These are phyloP conservation scores for Heterodera carotae DNA, from an alignment of 1,140 invertebrate genomes.

Conservation along the genomic window DNA sequence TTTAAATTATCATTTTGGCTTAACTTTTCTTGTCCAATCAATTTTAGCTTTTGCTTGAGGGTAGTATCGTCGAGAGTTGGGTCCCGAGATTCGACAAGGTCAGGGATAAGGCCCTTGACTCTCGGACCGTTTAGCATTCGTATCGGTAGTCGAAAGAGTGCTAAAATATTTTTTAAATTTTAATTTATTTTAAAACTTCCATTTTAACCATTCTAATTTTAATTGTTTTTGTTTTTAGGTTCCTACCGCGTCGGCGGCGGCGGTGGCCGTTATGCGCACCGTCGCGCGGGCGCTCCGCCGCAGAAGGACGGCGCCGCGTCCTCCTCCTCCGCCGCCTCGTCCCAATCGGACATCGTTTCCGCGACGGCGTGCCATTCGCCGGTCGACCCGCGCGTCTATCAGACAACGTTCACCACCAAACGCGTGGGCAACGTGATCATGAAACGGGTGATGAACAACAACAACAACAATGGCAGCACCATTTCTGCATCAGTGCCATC, in stretches of 20 bases:
- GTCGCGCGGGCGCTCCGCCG: conserved; percentile 61
- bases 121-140: too few species aligned
- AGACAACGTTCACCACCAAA: conserved; percentile 65
- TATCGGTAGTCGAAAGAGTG: too few species aligned
- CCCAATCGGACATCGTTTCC: conserved; percentile 29
- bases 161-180: too few species aligned
- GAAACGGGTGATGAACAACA: conserved; percentile 46
- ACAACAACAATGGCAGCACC: not conserved
- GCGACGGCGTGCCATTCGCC: conserved; percentile 27
- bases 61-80: too few species aligned
- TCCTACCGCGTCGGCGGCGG: conserved; percentile 54
- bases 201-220: too few species aligned
- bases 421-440: conserved; percentile 59
- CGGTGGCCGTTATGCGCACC: conserved; percentile 65
- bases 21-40: too few species aligned
- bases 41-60: too few species aligned
- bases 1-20: too few species aligned
- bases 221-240: conserved; percentile 17
- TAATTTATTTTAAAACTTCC: too few species aligned
- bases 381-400: conserved; percentile 46
- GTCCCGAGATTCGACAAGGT: too few species aligned
- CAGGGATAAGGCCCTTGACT: too few species aligned
- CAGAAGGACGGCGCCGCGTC: conserved; percentile 16
- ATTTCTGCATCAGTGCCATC: conserved; percentile 27
- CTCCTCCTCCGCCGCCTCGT: conserved; percentile 13